Conservation (phyloP, 2,888 invertebrate species). For the Schizaphis graminum region DNA sequence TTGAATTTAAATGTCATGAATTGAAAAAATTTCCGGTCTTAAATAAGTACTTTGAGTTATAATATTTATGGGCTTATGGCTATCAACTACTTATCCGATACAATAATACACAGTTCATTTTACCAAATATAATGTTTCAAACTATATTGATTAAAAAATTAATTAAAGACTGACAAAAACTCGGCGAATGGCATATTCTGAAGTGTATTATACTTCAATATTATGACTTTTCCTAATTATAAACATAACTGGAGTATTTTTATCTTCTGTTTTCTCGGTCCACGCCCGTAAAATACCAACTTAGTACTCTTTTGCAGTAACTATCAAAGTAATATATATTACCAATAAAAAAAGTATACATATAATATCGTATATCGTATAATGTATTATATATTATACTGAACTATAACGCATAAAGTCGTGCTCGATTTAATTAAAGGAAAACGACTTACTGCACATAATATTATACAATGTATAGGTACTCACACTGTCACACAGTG, state of each 20-base stretch:
- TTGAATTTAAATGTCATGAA: no score
- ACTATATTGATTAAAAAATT: neutral
- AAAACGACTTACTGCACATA: neutral
- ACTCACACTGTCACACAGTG: neutral
- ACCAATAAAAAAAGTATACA: neutral
- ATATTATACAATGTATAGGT: neutral
- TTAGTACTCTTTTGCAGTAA: neutral
- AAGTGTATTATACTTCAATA: neutral
- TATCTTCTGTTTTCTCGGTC: neutral
- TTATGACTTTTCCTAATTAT: neutral
- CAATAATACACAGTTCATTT: no score
- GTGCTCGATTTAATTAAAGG: neutral
- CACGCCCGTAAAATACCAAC: neutral
- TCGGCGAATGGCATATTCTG: neutral
- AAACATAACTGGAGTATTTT: neutral
- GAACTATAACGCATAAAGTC: neutral
- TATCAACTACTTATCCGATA: no score
- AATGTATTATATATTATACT: neutral
- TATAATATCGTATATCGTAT: neutral
- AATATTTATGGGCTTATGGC: no score
- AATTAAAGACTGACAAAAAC: neutral
- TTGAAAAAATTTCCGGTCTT: no score
- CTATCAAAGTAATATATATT: neutral
- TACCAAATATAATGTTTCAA: no score
- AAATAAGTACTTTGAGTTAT: no score